Percentiles rank a stretch among this genome's conserved stretches.
Conservation (phyloP, 2,113 vertebrate genomes). For the Sphyrna mokarran region DNA sequence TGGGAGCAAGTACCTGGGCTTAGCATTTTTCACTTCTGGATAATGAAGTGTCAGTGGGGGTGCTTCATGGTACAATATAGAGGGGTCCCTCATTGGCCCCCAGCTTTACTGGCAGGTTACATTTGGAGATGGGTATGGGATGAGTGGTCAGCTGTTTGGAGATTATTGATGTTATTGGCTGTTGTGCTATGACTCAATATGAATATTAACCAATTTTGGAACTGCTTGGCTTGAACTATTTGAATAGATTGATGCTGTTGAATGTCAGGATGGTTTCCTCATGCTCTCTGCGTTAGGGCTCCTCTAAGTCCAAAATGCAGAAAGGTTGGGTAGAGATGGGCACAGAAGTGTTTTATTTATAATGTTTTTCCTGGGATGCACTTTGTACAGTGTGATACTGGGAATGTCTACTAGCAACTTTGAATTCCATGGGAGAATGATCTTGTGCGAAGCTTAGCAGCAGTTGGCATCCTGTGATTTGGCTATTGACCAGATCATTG, state of each 20-base stretch:
- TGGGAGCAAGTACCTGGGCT: no score
- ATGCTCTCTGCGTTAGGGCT: background rate
- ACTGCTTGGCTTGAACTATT: background rate
- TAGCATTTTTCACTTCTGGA: no score
- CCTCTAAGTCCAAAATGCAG: background rate
- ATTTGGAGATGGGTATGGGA: no score
- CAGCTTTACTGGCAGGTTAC: no score
- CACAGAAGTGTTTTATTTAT: background rate
- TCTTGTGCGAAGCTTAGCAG: background rate
- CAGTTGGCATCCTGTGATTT: background rate
- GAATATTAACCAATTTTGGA: background rate
- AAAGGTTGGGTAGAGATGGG: no score
- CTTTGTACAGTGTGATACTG: background rate
- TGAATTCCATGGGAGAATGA: background rate
- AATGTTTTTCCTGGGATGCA: background rate
- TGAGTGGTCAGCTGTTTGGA: no score
- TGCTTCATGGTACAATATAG: no score
- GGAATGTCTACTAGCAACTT: background rate
- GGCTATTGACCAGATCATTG: background rate
- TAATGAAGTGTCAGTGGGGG: no score
- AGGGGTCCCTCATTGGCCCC: no score
- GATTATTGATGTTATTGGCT: background rate
- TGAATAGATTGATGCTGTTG: background rate
- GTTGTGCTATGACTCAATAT: background rate
- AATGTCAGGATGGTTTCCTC: background rate